These are phyloP conservation scores for Tenthredo notha DNA, from an alignment of 2,888 invertebrate genomes.

Conservation along the genomic window DNA sequence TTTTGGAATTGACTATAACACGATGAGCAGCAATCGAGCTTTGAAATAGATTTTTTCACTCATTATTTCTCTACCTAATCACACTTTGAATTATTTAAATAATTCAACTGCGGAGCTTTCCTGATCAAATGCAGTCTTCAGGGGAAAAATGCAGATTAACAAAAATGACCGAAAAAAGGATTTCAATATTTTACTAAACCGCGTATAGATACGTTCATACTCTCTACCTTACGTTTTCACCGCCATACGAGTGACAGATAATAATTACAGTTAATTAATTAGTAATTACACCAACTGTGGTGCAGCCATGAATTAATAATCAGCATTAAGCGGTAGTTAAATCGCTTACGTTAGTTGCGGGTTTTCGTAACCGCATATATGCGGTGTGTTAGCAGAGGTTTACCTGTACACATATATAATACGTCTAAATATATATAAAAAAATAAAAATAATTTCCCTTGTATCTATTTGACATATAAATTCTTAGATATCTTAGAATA, in stretches of 20 bases:
- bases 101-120: neutral
- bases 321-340: neutral
- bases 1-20: neutral
- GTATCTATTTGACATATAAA: neutral
- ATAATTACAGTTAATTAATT: slow-evolving; percentile 15
- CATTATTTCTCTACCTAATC: neutral
- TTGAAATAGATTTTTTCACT: neutral
- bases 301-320: slow-evolving; percentile 8
- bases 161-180: neutral
- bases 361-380: neutral
- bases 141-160: too few relatives aligned
- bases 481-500: neutral
- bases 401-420: too few relatives aligned
- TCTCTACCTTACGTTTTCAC: neutral
- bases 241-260: neutral
- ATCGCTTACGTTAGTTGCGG: neutral
- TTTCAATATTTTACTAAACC: neutral
- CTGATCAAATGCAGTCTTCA: neutral
- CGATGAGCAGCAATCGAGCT: neutral
- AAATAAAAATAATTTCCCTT: neutral
- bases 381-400: neutral
- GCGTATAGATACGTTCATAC: neutral
- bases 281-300: neutral
- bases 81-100: too few relatives aligned
- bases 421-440: neutral